Conservation (phyloP, 2,888 invertebrate species). For the Dermolepida albohirtum region DNA sequence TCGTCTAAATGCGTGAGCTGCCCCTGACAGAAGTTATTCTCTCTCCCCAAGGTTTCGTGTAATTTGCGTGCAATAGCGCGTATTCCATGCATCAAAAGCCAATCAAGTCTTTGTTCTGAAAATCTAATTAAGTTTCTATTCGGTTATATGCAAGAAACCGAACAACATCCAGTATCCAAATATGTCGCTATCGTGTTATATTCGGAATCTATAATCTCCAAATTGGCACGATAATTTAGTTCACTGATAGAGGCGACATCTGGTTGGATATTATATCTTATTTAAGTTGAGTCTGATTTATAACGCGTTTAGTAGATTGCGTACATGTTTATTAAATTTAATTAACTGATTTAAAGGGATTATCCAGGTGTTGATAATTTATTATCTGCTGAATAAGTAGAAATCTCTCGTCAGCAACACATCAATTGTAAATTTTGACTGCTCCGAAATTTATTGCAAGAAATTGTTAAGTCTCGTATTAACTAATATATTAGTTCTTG, state of each 20-base stretch:
- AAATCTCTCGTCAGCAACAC: conserved; percentile 1
- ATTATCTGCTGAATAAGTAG: conserved; percentile 23
- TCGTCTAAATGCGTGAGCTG: conserved; percentile 24
- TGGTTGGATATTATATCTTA: conserved; percentile 48
- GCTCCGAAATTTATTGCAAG: no score
- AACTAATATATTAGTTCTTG: no score
- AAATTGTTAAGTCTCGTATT: no score
- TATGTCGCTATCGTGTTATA: conserved; percentile 49
- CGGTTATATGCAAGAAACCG: conserved; percentile 50
- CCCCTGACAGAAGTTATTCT: conserved; percentile 12
- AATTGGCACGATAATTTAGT: conserved; percentile 55
- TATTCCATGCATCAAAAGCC: conserved; percentile 48
- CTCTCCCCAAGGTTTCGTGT: neutral
- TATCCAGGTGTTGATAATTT: conserved; percentile 39
- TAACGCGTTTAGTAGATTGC: conserved; percentile 22
- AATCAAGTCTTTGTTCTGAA: conserved; percentile 46
- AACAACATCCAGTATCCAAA: conserved; percentile 39
- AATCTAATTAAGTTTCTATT: conserved; percentile 51
- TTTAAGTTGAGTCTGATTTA: conserved; percentile 44
- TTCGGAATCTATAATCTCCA: conserved; percentile 53
- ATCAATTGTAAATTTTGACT: neutral
- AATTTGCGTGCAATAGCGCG: conserved; percentile 42
- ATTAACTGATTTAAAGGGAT: conserved; percentile 42
- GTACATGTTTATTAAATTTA: conserved; percentile 47
- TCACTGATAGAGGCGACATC: conserved; percentile 51